Base-by-base conservation (phyloP, 2,797 vertebrate genomes). In the Gallinago nigripennis region DNA sequence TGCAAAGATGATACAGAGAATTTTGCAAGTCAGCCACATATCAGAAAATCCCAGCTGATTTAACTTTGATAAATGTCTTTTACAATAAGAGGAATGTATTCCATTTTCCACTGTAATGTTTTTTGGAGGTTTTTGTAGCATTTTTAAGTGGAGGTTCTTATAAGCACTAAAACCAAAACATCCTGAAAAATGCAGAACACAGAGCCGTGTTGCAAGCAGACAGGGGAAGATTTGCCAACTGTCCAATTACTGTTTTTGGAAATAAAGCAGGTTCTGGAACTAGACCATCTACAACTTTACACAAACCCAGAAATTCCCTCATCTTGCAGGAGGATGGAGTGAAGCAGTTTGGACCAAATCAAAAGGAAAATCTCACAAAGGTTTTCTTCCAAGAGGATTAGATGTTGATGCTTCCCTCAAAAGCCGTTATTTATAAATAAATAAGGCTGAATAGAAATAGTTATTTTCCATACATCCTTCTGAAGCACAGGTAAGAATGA, bases 1-100 rank as follows among this genome's bases (percentile, higher is more conserved):
- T 60, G 71, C 61, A 91, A 76, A 91, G 53, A 87, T 24, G 23
- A 88, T 72, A 77, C 75, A 70, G 48, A 79, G 46, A 87, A 86
- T 77, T 94, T 66, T 92, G 58, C 60, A 87, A 94, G 89, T 77
- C 71, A 92, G 60, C 31, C 71, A 58, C 30, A 18, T 78, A 83
- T 79, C n/a, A 70, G 58, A 92, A 88, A 82, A 84, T 35, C 20
- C 39, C 79, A 56, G n/a, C 35, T 82, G 53, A 72, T 2, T 73
- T 69, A 60, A 54, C 63, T 82, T 54, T 23, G 23, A 88, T 78
- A 86, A 86, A 83, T 37, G 31, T 57, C 31, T 79, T 70, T 53
- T 50, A 4, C 12, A 95, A 45, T 15, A 88, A 71, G 12, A 90
- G 50, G 85, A 77, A 70, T 23, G 14, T 45, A 53, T 43, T 64